These are phyloP conservation scores for Matsumurasca onukii DNA, from an alignment of 1,140 invertebrate genomes.

Conservation along the genomic window DNA sequence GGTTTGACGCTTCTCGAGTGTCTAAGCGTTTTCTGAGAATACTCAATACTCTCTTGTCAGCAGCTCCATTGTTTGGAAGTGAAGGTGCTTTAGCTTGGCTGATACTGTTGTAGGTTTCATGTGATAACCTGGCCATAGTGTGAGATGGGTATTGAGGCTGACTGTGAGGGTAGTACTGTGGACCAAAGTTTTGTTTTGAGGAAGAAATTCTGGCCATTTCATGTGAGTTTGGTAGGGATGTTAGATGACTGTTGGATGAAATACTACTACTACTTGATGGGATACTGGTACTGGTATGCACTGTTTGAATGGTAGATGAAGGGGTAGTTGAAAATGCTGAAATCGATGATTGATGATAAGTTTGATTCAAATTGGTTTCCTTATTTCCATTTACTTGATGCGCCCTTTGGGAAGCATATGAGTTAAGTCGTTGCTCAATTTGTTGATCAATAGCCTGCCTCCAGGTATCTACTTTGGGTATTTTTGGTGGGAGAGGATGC, in stretches of 20 bases:
- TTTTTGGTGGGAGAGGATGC: slow-evolving; percentile 48
- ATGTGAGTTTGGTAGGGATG: neutral
- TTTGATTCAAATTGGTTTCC: slow-evolving; percentile 2
- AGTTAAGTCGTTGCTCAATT: slow-evolving; percentile 54
- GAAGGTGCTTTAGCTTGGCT: neutral
- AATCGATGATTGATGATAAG: too few species aligned
- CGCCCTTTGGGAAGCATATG: slow-evolving; percentile 38
- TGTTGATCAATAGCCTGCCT: slow-evolving; percentile 54
- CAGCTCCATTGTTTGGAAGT: slow-evolving; percentile 45
- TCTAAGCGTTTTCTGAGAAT: slow-evolving; percentile 67
- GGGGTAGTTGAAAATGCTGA: too few species aligned
- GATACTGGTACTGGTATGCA: neutral
- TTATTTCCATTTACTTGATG: slow-evolving; percentile 35
- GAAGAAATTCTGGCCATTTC: neutral
- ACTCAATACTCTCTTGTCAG: slow-evolving; percentile 65
- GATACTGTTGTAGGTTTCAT: slow-evolving; percentile 10
- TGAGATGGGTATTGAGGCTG: slow-evolving; percentile 5
- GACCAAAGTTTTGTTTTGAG: neutral
- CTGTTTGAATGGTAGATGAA: neutral
- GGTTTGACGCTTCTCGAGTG: slow-evolving; percentile 60
- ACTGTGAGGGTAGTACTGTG: slow-evolving; percentile 6
- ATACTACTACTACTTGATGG: neutral
- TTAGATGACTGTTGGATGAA: too few species aligned
- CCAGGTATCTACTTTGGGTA: slow-evolving; percentile 57
- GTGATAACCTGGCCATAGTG: neutral